Base-by-base conservation (phyloP, 2,113 vertebrate species). In the Dinomys branickii region DNA sequence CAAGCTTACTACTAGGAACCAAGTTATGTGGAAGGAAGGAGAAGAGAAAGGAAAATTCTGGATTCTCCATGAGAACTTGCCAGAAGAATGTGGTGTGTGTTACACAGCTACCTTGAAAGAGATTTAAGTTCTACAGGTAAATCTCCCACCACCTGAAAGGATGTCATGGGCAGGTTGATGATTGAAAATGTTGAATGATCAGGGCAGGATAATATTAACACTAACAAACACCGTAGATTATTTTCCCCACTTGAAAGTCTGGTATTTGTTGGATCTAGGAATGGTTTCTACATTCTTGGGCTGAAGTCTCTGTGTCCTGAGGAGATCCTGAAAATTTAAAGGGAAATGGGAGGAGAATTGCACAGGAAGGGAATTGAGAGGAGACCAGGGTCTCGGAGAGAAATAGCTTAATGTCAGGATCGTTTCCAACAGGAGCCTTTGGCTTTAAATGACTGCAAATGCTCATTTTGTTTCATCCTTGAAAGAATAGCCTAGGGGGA, bases 381-480 rank as follows among this genome's bases (percentile, higher is more conserved):
- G 13, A 81, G 61, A 80, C 9, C 1, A 17, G 41, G n/a, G 5
- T 61, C 58, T 88, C 24, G 8, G 0, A 67, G 50, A 80, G 50
- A 9, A 47, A 59, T 11, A 73, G 8, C 63, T 88, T 67, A 82
- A 50, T 52, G 61, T 69, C 52, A 50, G 41, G 22, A 41, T 44
- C 17, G 86, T 59, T 91, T 47, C 30, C 47, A 58, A 26, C 85
- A n/a, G 1, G 14, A n/a, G 28, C 35, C 54, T 12, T 84, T 92
- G 54, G 20, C 26, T 93, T 85, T 96, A 52, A 83, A 19, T 2
- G 1, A 77, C 30, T 81, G 33, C 7, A 85, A 80, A 44, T 50
- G 28, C 16, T 93, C 67, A 81, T 81, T 91, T 94, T 94, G 67
- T 87, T 87, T 56, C 17, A 96, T 47, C 16, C 38, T 88, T 89